Evolutionary conservation across 2,113 vertebrate genomes (phyloP).

Genomic region (Acanthisitta chloris): DNA sequence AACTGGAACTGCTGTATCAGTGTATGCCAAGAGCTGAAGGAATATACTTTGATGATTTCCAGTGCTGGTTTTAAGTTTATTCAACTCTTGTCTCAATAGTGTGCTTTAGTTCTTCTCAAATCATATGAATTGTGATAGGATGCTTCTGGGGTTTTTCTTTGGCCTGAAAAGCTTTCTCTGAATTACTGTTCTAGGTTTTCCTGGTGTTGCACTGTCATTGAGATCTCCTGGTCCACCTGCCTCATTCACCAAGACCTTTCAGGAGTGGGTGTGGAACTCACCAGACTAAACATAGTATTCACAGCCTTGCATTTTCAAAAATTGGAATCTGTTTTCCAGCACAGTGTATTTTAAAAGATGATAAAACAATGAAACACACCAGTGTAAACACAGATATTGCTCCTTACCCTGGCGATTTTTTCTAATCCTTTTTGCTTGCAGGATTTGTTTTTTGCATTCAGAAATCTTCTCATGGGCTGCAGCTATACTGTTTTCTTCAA

Average conservation of each 20-base stretch:
- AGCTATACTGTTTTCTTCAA: conserved; percentile 87
- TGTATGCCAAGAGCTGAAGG: neutral
- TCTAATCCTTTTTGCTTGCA: conserved; percentile 94
- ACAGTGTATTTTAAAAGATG: neutral
- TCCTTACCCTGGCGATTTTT: conserved; percentile 95
- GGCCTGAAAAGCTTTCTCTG: neutral
- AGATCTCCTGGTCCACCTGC: neutral
- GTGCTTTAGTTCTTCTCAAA: neutral
- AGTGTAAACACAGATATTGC: neutral
- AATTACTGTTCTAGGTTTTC: neutral
- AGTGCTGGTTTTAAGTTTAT: neutral
- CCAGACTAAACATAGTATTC: neutral
- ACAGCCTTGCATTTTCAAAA: neutral
- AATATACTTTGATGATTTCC: neutral
- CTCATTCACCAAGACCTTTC: neutral
- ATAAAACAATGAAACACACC: neutral
- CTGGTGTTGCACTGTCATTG: neutral
- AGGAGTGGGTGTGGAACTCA: neutral
- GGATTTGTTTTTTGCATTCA: conserved; percentile 98
- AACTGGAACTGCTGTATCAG: neutral
- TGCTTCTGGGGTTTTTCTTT: neutral
- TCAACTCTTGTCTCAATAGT: neutral
- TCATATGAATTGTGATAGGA: neutral
- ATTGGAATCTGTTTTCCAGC: neutral
- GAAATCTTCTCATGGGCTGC: conserved; percentile 96